Evolutionary conservation across 2,888 invertebrate species (phyloP), one percentile per base, ranked within the genome.

Genomic region (Ectemnius lituratus): DNA sequence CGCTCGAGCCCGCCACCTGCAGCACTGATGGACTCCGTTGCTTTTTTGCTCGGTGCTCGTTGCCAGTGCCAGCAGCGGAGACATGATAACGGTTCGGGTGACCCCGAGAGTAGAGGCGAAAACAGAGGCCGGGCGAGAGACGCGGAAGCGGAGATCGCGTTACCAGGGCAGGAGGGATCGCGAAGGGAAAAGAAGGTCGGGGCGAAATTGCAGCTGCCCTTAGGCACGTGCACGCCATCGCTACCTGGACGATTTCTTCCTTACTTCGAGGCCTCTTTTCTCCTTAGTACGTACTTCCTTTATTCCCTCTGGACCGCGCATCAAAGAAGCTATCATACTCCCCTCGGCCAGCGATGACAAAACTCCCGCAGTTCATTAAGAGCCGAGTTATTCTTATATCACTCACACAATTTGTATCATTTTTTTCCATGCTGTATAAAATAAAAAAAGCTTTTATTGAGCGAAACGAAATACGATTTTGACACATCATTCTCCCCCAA

Each of bases 191-290:
- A 70, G 75, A 70, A 73, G 73, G 65, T 60, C 77, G 67, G 37
- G 37, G 63, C 72, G 61, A 79, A 81, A 76, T 63, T 81, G 85
- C 89, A 88, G 88, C 89, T 88, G 88, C 78, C 83, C 74, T 76
- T 69, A 79, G 87, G 82, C 88, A 87, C 87, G 87, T 87, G 88
- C 82, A 80, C 66, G 70, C 65, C 57, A 63, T 65, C 59, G 70
- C 82, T 84, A 86, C 85, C 85, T 84, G 80, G 78, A 58, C 66
- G 72, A 76, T 78, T 76, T 66, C 65, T 52, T 46, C 11, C 66
- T 66, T 61, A 65, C 62, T 67, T 71, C 61, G 56, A 59, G 52
- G 59, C 70, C 57, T 67, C 62, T 64, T 70, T 20, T 37, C 8
- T 56, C 18, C 45, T 20, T 61, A 68, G 57, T 64, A 11, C 47